These are phyloP conservation scores for Tor tambroides DNA, from an alignment of 2,113 vertebrate genomes.

Conservation along the genomic window DNA sequence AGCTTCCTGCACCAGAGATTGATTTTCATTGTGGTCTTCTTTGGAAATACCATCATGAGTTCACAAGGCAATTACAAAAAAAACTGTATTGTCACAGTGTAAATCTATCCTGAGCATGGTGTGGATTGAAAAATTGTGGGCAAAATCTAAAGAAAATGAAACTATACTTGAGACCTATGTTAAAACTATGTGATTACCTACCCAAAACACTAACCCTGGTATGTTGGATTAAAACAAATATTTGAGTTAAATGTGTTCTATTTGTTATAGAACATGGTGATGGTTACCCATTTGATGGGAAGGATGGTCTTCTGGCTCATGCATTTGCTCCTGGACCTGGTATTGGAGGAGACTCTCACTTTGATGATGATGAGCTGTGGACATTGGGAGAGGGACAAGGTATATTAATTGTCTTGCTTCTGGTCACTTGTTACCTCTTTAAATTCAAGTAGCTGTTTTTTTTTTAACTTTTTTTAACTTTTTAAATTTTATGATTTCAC, in stretches of 20 bases:
- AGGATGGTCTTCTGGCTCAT: constrained; percentile 95
- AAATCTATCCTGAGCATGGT: background rate
- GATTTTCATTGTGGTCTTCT: background rate
- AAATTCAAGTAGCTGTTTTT: background rate
- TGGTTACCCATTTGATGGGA: constrained; percentile 97
- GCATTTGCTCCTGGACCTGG: constrained; percentile 94
- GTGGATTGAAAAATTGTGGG: background rate
- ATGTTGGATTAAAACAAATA: background rate
- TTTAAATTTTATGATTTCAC: too few species aligned
- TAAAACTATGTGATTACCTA: background rate
- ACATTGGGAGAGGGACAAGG: constrained; percentile 97
- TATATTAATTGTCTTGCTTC: constrained; percentile 62
- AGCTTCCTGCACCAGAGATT: background rate
- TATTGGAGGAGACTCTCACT: constrained; percentile 97
- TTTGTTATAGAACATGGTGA: constrained; percentile 89
- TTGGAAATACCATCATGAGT: background rate
- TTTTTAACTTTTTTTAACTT: too few species aligned
- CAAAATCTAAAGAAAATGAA: background rate
- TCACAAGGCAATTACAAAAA: background rate
- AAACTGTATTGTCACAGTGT: background rate
- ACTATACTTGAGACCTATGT: background rate
- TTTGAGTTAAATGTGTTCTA: background rate
- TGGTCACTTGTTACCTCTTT: background rate
- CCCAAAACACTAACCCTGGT: background rate
- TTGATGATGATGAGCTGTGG: constrained; percentile 98